Evolutionary conservation across 2,888 invertebrate genomes (phyloP).

Genomic region (Campoplex capitator): DNA sequence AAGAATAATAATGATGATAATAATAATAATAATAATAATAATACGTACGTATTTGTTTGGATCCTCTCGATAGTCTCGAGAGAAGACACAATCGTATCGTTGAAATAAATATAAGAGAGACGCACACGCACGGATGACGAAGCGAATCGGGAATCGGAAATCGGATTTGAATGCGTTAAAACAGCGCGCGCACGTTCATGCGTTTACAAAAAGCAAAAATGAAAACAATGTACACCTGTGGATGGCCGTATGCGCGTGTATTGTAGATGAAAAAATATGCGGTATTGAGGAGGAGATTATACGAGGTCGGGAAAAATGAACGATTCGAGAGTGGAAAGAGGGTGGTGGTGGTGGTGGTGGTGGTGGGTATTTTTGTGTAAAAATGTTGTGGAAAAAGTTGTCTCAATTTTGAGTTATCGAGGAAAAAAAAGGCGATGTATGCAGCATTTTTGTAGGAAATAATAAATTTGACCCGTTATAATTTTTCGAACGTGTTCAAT

Average conservation of each 20-base stretch:
- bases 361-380: not conserved
- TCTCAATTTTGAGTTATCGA: not conserved
- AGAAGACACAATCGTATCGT: slow-evolving; percentile 37
- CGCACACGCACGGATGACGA: slow-evolving; percentile 35
- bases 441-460: not conserved
- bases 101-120: slow-evolving; percentile 25
- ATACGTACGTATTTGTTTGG: slow-evolving; percentile 48
- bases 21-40: slow-evolving; percentile 25
- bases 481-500: slow-evolving; percentile 13
- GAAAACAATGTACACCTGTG: slow-evolving; percentile 25
- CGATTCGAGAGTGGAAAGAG: not conserved
- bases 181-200: slow-evolving; percentile 24
- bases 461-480: not conserved
- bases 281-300: not conserved
- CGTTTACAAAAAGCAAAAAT: slow-evolving; percentile 44
- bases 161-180: slow-evolving; percentile 28
- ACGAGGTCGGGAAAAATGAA: slow-evolving; percentile 3
- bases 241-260: not conserved
- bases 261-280: not conserved
- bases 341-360: not conserved
- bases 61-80: slow-evolving; percentile 41
- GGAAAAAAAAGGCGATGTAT: not conserved
- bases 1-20: not conserved
- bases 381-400: not conserved
- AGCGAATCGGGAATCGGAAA: slow-evolving; percentile 15